phyloP scores from a whole-genome alignment of 2,888 invertebrate genomes.

The Rhingia rostrata region DNA sequence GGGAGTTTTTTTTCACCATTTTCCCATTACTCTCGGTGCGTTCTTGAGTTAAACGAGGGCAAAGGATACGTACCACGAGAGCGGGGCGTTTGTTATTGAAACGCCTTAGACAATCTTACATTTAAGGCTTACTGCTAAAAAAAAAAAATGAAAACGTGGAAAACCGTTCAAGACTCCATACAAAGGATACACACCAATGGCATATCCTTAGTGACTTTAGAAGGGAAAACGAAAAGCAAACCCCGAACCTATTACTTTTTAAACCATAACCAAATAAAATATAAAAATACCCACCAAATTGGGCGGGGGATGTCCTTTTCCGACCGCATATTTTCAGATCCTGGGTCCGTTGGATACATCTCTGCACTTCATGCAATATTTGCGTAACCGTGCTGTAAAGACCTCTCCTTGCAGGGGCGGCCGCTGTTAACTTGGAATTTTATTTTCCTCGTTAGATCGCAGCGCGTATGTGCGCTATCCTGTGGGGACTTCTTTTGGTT shows the following conservation, averaged over 20 bases:
- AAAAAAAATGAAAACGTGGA: conserved; percentile 23
- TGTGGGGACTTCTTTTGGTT: conserved; percentile 69
- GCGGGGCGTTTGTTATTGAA: conserved; percentile 68
- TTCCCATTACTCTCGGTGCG: conserved; percentile 71
- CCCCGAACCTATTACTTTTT: conserved; percentile 73
- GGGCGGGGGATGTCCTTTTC: conserved; percentile 33
- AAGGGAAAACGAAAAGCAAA: conserved; percentile 58
- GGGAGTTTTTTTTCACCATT: conserved; percentile 65
- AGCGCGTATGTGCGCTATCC: conserved; percentile 51
- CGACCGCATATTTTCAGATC: conserved; percentile 32
- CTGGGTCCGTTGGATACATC: conserved; percentile 9
- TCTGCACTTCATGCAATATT: conserved; percentile 69
- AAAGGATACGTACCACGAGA: conserved; percentile 36
- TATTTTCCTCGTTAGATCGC: conserved; percentile 55
- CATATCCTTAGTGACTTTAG: conserved; percentile 68
- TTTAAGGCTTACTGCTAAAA: conserved; percentile 46
- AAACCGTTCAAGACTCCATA: not conserved
- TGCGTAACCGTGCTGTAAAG: conserved; percentile 39
- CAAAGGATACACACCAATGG: conserved; percentile 15
- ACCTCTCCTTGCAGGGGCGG: not conserved
- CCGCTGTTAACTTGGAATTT: conserved; percentile 64
- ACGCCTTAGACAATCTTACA: conserved; percentile 71
- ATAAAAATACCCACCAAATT: conserved; percentile 52
- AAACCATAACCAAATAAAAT: conserved; percentile 75
- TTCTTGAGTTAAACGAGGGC: conserved; percentile 58